Conservation (phyloP, 2,797 vertebrate genomes). For the Liasis olivaceus region DNA sequence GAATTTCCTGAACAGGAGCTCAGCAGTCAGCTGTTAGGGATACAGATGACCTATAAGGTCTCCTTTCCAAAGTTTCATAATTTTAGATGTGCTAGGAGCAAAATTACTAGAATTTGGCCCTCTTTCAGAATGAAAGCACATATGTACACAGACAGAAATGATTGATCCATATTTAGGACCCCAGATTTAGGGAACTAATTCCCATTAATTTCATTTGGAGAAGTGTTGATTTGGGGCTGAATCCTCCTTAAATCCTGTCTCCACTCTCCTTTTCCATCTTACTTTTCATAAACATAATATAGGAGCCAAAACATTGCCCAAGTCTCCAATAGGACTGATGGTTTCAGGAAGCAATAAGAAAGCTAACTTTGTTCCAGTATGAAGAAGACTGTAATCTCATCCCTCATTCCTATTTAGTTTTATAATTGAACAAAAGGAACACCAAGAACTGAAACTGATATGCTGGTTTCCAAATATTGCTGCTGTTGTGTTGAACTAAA, state of each 20-base stretch:
- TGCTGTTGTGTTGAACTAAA: background rate
- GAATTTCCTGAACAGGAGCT: too few relatives aligned
- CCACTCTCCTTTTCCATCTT: background rate
- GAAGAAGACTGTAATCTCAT: background rate
- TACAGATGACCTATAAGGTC: too few relatives aligned
- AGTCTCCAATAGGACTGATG: background rate
- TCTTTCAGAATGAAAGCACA: too few relatives aligned
- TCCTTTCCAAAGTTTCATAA: too few relatives aligned
- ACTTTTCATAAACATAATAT: background rate
- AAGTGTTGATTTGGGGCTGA: background rate
- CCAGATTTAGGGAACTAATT: background rate
- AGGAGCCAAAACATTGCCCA: background rate
- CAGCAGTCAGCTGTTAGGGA: too few relatives aligned
- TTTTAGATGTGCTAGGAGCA: too few relatives aligned
- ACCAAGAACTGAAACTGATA: background rate
- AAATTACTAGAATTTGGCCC: too few relatives aligned
- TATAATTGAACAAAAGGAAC: background rate
- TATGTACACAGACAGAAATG: background rate
- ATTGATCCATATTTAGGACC: background rate
- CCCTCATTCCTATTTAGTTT: background rate
- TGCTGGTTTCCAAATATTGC: background rate
- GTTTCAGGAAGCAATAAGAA: background rate
- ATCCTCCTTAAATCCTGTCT: background rate
- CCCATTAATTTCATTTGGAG: background rate
- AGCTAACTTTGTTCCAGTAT: background rate